phyloP scores from a whole-genome alignment of 2,113 vertebrate species.

The Phyllopteryx taeniolatus region DNA sequence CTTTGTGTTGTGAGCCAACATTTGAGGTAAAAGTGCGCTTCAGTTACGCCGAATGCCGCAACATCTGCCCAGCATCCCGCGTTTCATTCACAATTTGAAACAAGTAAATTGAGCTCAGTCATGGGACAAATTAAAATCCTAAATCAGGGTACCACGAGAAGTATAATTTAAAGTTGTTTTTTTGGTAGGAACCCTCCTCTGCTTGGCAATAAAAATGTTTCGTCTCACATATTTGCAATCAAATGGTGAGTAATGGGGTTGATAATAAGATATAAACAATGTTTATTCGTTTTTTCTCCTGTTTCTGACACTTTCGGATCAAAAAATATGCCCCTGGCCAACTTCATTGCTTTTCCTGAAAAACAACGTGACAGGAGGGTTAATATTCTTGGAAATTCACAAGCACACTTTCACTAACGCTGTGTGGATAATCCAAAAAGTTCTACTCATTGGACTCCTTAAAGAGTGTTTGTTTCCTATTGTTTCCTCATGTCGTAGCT shows the following conservation, averaged over 20 bases:
- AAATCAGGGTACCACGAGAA: too few species aligned
- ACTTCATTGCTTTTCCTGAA: not conserved
- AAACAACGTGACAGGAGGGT: not conserved
- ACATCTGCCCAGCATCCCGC: too few species aligned
- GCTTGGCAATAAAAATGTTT: too few species aligned
- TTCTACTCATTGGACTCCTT: constrained; percentile 52
- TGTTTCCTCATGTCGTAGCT: constrained; percentile 60
- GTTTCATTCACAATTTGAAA: too few species aligned
- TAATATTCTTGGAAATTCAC: not conserved
- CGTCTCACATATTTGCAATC: not conserved
- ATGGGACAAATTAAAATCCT: too few species aligned
- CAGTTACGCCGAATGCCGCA: too few species aligned
- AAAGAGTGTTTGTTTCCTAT: constrained; percentile 46
- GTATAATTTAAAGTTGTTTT: too few species aligned
- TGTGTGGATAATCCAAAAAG: not conserved
- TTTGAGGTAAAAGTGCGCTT: too few species aligned
- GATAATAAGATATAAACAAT: not conserved
- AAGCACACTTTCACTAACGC: constrained; percentile 3
- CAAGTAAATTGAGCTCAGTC: too few species aligned
- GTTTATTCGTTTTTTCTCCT: not conserved
- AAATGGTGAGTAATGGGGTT: not conserved
- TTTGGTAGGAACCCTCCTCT: too few species aligned
- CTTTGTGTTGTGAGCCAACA: too few species aligned
- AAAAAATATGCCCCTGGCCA: not conserved
- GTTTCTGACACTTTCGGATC: not conserved